These are phyloP conservation scores for Heteronetta atricapilla DNA, from an alignment of 2,113 vertebrate species.

Conservation along the genomic window DNA sequence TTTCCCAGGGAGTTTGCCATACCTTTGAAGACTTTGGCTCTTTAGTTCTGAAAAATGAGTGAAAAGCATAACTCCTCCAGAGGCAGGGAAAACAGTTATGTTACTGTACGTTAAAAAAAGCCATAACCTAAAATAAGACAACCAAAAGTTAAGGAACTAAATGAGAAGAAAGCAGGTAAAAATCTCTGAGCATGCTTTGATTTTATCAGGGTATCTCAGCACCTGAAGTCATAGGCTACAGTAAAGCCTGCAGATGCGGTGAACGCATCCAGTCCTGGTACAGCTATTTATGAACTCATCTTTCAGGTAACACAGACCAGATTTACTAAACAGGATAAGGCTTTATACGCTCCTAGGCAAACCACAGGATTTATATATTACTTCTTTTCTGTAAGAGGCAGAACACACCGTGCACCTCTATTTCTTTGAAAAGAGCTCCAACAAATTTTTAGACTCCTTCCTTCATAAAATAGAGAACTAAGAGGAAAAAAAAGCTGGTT, in stretches of 20 bases:
- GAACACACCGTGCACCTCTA: neutral
- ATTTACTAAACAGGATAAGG: neutral
- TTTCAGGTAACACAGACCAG: neutral
- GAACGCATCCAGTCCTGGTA: neutral
- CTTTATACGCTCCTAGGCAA: neutral
- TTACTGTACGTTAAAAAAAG: neutral
- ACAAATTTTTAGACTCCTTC: neutral
- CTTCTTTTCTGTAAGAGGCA: neutral
- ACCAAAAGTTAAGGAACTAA: neutral
- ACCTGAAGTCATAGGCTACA: neutral
- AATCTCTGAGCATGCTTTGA: neutral
- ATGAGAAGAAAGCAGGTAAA: neutral
- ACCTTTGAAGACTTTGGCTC: neutral
- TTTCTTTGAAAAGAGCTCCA: conserved; percentile 6
- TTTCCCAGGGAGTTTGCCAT: neutral
- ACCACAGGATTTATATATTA: neutral
- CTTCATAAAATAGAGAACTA: neutral
- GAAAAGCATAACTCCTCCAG: neutral
- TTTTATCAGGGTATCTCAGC: neutral
- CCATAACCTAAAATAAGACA: neutral
- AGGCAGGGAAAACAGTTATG: neutral
- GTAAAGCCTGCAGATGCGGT: neutral
- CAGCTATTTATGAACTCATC: neutral
- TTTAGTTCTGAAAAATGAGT: neutral
- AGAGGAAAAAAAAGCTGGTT: neutral